Evolutionary conservation across 2,113 vertebrate genomes (phyloP).

Genomic region (rat (Rattus norvegicus)): DNA sequence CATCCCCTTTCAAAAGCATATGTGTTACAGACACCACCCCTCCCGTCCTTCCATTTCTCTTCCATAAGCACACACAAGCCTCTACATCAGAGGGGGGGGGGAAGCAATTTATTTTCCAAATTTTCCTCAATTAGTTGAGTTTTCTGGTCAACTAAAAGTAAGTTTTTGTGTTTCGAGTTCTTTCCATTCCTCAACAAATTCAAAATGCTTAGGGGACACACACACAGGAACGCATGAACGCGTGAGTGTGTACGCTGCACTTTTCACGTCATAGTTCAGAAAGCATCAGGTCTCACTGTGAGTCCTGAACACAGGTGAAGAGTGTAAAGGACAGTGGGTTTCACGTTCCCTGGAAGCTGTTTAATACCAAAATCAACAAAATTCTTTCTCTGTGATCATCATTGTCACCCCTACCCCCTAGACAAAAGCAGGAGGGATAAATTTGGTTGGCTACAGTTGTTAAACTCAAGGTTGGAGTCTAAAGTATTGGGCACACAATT

Average conservation of each 20-base stretch:
- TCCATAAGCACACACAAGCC: not conserved
- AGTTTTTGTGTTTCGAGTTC: constrained; percentile 28
- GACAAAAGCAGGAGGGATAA: constrained; percentile 6
- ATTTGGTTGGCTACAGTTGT: not conserved
- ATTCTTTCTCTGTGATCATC: not conserved
- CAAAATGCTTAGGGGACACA: not conserved
- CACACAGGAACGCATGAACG: not conserved
- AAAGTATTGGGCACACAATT: constrained; percentile 23
- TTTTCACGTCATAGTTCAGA: not conserved
- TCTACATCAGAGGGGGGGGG: not conserved
- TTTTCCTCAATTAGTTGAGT: constrained; percentile 17
- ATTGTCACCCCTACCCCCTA: not conserved
- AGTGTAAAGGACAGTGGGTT: not conserved
- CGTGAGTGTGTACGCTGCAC: rapidly evolving
- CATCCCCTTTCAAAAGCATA: not conserved
- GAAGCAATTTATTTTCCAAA: not conserved
- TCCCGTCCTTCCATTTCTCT: not conserved
- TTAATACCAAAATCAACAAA: constrained; percentile 19
- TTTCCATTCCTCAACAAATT: constrained; percentile 9
- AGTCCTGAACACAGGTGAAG: constrained; percentile 4
- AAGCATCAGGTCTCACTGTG: not conserved
- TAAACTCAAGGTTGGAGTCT: not conserved
- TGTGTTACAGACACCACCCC: not conserved
- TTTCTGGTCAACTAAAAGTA: constrained; percentile 35
- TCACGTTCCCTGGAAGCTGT: not conserved